phyloP scores from a whole-genome alignment of 2,888 invertebrate genomes.

The Noctua pronuba region DNA sequence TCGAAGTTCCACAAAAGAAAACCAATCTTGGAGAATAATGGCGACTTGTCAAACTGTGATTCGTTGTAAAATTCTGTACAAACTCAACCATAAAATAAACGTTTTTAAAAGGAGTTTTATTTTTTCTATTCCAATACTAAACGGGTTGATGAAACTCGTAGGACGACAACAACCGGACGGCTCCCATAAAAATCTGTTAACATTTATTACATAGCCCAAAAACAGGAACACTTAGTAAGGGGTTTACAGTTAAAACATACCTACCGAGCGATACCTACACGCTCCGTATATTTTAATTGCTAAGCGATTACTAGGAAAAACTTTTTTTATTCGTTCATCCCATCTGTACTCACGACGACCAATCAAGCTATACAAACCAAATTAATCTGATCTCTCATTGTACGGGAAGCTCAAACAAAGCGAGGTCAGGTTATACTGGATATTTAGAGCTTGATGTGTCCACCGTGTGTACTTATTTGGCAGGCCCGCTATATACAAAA shows the following conservation, averaged over 20 bases:
- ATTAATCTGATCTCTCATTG: not conserved
- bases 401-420: too few relatives aligned
- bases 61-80: not conserved
- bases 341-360: not conserved
- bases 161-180: not conserved
- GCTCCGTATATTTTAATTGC: not conserved
- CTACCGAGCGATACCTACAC: not conserved
- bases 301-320: not conserved
- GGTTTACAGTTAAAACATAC: not conserved
- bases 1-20: not conserved
- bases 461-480: not conserved
- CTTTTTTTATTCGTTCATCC: not conserved
- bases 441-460: not conserved
- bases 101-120: not conserved
- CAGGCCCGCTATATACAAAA: not conserved
- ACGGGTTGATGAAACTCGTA: constrained; percentile 4
- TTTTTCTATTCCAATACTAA: not conserved
- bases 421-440: too few relatives aligned
- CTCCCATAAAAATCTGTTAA: not conserved
- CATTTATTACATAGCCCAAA: not conserved
- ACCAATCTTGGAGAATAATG: not conserved
- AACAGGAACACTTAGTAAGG: not conserved
- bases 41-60: not conserved
- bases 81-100: not conserved
- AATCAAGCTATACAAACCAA: not conserved